Percentiles rank a stretch among this genome's conserved stretches.
Conservation (phyloP, 2,888 invertebrate species). For the Scaptomyza reducta region DNA sequence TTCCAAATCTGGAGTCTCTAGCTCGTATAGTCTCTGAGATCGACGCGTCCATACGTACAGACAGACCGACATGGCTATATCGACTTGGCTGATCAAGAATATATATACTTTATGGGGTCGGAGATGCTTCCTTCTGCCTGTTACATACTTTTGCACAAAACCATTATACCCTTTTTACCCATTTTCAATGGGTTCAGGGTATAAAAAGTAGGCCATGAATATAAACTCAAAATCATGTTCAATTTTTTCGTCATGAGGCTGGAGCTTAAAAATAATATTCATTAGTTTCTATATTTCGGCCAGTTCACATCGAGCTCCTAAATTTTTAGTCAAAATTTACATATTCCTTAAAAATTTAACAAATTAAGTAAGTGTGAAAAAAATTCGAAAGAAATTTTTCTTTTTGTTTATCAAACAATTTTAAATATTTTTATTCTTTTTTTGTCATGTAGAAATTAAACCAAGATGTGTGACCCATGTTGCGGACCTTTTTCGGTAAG, state of each 20-base stretch:
- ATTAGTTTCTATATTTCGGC: conserved; percentile 68
- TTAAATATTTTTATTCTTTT: background rate
- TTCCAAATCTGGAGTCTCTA: no score
- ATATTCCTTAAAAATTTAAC: conserved; percentile 35
- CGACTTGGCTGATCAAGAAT: no score
- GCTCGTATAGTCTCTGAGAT: no score
- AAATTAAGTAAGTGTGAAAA: conserved; percentile 43
- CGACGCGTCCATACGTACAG: no score
- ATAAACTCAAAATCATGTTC: background rate
- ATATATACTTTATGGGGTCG: no score
- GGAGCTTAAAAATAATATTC: conserved; percentile 13
- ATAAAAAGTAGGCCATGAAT: conserved; percentile 42
- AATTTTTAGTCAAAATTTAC: conserved; percentile 37
- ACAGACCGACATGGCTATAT: no score
- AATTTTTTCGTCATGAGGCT: background rate
- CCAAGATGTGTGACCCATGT: conserved; percentile 81
- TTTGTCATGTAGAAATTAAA: conserved; percentile 45
- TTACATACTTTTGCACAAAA: no score
- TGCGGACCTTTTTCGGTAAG: conserved; percentile 83
- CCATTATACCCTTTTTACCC: no score
- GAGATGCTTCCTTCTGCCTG: no score
- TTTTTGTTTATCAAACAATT: background rate
- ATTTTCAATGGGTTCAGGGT: no score
- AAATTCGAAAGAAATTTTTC: background rate
- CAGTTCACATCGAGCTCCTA: conserved; percentile 64